Conservation (phyloP, 2,797 vertebrate genomes). For the Chromis chromis region DNA sequence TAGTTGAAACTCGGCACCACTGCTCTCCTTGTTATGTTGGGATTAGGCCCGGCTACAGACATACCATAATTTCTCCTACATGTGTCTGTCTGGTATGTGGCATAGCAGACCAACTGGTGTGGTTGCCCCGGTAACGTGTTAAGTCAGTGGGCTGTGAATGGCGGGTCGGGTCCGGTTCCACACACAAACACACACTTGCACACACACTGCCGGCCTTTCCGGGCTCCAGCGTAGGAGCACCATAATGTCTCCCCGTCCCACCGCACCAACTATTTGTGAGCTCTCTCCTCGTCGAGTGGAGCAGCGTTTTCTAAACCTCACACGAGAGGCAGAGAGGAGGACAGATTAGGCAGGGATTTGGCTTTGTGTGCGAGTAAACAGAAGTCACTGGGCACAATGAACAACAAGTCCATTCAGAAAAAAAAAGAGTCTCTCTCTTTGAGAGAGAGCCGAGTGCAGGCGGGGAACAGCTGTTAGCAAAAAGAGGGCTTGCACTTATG, state of each 20-base stretch:
- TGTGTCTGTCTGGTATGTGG: constrained; percentile 85
- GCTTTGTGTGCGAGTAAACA: constrained; percentile 81
- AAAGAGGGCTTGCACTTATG: constrained; percentile 61
- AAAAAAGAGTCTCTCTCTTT: constrained; percentile 51
- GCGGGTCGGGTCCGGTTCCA: constrained; percentile 65
- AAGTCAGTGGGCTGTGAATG: constrained; percentile 83
- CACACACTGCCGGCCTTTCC: constrained; percentile 42
- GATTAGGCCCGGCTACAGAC: constrained; percentile 72
- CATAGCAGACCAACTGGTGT: constrained; percentile 76
- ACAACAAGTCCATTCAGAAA: constrained; percentile 83
- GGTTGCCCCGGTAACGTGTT: constrained; percentile 79
- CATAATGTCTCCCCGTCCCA: constrained; percentile 46
- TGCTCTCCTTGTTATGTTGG: constrained; percentile 67
- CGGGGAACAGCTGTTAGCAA: constrained; percentile 76
- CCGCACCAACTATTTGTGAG: constrained; percentile 49
- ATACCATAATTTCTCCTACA: constrained; percentile 82
- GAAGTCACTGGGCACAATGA: constrained; percentile 81
- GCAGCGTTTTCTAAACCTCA: constrained; percentile 63
- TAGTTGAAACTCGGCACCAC: constrained; percentile 62
- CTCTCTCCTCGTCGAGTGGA: constrained; percentile 40
- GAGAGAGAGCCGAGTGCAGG: constrained; percentile 55
- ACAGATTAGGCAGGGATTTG: constrained; percentile 78
- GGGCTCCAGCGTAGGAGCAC: constrained; percentile 59
- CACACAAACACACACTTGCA: constrained; percentile 23
- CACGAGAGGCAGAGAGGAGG: constrained; percentile 68